Base-by-base conservation (phyloP, 2,888 invertebrate species). In the Salpingus planirostris region DNA sequence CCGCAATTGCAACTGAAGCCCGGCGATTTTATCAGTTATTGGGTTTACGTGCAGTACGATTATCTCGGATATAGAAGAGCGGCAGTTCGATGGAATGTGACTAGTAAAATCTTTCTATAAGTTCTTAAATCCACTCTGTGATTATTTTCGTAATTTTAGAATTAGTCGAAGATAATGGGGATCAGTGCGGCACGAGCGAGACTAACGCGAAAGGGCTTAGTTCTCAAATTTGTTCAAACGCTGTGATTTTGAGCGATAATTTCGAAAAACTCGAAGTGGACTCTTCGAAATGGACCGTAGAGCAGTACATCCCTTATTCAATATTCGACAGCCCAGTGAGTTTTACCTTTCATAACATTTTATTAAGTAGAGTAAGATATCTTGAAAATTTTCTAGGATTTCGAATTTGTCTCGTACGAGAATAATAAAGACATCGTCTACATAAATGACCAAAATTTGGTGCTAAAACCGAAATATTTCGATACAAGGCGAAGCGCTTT, bases 171-270 rank as follows among this genome's bases (percentile, higher is more conserved):
- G 38, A 15, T 6, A 24, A 8, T 5, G 11, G 12, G 18, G 18
- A 18, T 23, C 12, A 38, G 40, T 7, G 21, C 14, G 18, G 13
- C 33, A 62, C 63, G 74, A 74, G 50, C 59, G 63, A 6, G 71
- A 70, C 0, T 8, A 18, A 18, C 18, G 8, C 5, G 8, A 18
- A 18, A 18, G 5, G 5, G 18, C 8, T 5, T 8, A 8, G 18
- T 18, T 18, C 18, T 18, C 29, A 6, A 13, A 25, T 37, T 2
- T 47, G 47, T 28, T 27, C n/a, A 10, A 21, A 33, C 21, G 61
- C 70, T 36, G 56, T 70, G 1, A 59, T 82, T 33, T 76, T 81
- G 41, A 70, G 76, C 25, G 80, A 82, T 29, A 61, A 67, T 33
- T 83, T 83, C 48, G 21, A 47, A 34, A 34, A 1, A 45, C 11